Base-by-base conservation (phyloP, 23 tunicate genomes). In the Trididemnum miniatum region DNA sequence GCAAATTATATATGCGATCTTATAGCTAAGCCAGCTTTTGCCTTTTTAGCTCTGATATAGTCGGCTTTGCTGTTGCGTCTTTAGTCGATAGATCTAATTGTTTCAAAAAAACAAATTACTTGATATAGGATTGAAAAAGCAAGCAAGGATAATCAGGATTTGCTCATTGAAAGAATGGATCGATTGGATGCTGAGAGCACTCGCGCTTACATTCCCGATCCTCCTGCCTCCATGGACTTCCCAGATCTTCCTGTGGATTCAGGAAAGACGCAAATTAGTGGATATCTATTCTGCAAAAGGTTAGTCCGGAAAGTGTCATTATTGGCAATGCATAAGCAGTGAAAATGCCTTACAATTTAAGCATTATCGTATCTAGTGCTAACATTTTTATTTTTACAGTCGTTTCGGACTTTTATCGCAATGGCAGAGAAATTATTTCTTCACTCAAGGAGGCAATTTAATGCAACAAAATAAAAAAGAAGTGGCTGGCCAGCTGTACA, bases 141-240 rank as follows among this genome's bases (percentile, higher is more conserved):
- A 35, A 44, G 27, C 2, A 40, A 50, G 0, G 84, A 79, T 30
- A 79, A 59, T 35, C 81, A 84, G 22, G 82, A 81, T 32, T 60
- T 81, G 9, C 34, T 30, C 4, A 59, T 87, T 0, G 83, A 87
- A 34, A 33, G 62, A 40, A 91, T 91, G 80, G 97, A 91, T 38
- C 57, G 88, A 18, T 40, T 86, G 27, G 97, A 91, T 79, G 97
- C 91, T 31, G 84, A 71, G 34, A 82, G 88, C 66, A 91, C 97
- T 20, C 35, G 97, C 1, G 76, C 91, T 30, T 91, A 91, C 81
- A 86, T 91, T 44, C 97, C 97, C 20, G 97, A 91, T 63, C 97
- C 97, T 35, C 91, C 88, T 38, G 71, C 88, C 3, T 82, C 97
- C 25, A 79, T 91, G 88, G 87, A 91, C 71, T 91, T 91, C 57